These are phyloP conservation scores for Lonchura striata DNA, from an alignment of 2,113 vertebrate species.

Conservation along the genomic window DNA sequence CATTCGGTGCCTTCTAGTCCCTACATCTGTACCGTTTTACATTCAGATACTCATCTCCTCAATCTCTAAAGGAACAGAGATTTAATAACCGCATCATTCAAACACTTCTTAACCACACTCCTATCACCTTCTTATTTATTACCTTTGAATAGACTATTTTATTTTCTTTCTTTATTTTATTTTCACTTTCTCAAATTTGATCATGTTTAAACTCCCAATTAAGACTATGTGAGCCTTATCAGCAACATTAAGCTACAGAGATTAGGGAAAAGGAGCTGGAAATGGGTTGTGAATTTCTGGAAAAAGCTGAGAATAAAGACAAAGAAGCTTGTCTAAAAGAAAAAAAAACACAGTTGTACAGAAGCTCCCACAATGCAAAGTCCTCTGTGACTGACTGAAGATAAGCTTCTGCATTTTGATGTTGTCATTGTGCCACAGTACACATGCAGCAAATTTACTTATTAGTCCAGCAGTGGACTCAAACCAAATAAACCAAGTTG, in stretches of 20 bases:
- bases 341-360: not conserved
- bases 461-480: not conserved
- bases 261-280: not conserved
- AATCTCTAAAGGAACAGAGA: not conserved
- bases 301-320: not conserved
- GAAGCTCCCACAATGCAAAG: not conserved
- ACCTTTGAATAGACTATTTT: not conserved
- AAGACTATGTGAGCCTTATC: not conserved
- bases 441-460: not conserved
- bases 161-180: not conserved
- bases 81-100: not conserved
- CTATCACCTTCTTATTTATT: not conserved
- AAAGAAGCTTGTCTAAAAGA: not conserved
- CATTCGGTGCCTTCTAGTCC: not conserved
- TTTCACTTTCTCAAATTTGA: not conserved
- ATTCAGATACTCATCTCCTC: not conserved
- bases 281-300: not conserved
- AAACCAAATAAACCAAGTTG: not conserved
- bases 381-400: not conserved
- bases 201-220: not conserved
- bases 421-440: not conserved
- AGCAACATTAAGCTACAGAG: not conserved
- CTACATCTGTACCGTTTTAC: accelerated
- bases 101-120: not conserved
- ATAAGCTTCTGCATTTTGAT: not conserved